Evolutionary conservation across 2,888 invertebrate genomes (phyloP).

Genomic region (Pyrrhia umbra): DNA sequence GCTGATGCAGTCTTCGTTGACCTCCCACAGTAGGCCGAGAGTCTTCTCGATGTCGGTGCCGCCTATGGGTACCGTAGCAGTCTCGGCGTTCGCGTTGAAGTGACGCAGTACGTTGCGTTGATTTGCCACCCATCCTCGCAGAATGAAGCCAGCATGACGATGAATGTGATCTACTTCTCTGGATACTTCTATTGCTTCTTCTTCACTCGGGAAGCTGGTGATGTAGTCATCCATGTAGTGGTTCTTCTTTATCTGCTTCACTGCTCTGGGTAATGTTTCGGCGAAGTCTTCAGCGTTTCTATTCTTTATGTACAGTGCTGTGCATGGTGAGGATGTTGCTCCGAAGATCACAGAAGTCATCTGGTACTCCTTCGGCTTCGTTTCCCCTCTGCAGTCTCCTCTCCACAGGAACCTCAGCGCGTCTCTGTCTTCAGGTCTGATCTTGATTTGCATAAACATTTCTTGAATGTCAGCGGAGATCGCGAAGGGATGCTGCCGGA

Average conservation of each 20-base stretch:
- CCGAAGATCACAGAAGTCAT: not conserved
- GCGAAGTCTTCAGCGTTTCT: not conserved
- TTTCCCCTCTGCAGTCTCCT: no score
- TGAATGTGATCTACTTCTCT: not conserved
- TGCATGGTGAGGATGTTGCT: not conserved
- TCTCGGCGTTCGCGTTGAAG: not conserved
- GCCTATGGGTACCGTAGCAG: not conserved
- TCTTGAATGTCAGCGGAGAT: not conserved
- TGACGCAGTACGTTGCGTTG: not conserved
- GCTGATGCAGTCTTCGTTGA: not conserved
- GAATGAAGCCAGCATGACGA: not conserved
- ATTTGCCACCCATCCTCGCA: not conserved
- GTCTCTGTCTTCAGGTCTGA: not conserved
- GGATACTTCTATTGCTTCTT: not conserved
- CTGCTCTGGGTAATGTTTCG: not conserved
- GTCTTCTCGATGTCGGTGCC: not conserved
- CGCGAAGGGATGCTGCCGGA: not conserved
- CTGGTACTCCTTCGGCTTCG: not conserved
- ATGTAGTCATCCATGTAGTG: constrained; percentile 9
- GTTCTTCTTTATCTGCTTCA: not conserved
- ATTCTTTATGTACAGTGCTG: not conserved
- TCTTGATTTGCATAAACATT: constrained; percentile 1
- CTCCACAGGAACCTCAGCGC: not conserved
- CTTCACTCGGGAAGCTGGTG: not conserved
- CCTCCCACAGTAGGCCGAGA: not conserved